A percentile compares a stretch with the other conserved stretches of the same genome.
phyloP scores from a whole-genome alignment of 2,113 vertebrate species.

The Platysteira castanea region DNA sequence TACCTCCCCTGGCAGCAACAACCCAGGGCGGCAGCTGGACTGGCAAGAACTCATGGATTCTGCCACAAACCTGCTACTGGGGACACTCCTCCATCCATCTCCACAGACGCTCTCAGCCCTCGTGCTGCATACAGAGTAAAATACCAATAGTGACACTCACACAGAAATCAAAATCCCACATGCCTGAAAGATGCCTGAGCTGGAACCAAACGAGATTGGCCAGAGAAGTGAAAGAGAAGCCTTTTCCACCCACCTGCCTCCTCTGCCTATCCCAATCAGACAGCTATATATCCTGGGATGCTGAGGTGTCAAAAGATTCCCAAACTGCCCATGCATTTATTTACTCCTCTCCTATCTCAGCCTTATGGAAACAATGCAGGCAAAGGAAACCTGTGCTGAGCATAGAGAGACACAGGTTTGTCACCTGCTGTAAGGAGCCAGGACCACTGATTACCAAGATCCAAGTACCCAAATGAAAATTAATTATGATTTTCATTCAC shows the following conservation, averaged over 20 bases:
- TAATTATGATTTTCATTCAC: conserved; percentile 74
- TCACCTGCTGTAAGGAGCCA: conserved; percentile 60
- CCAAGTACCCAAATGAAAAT: conserved; percentile 69
- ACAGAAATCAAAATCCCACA: not conserved
- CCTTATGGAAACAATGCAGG: not conserved
- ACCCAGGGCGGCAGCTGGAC: not conserved
- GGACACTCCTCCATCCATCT: not conserved
- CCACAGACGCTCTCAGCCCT: not conserved
- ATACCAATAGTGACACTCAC: not conserved
- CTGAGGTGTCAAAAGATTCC: not conserved
- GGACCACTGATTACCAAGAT: conserved; percentile 67
- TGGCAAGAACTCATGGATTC: not conserved
- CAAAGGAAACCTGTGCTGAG: not conserved
- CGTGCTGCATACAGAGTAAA: not conserved
- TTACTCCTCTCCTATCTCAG: not conserved
- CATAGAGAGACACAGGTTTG: not conserved
- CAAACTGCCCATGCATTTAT: not conserved
- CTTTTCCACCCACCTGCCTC: not conserved
- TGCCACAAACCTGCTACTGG: not conserved
- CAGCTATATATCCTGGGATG: not conserved
- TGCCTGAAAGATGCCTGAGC: not conserved
- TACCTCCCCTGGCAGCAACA: not conserved
- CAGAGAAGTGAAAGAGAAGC: not conserved
- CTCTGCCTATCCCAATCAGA: not conserved
- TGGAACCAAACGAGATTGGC: not conserved